Base-by-base conservation (phyloP, 2,888 invertebrate species). In the Dichetophora obliterata region DNA sequence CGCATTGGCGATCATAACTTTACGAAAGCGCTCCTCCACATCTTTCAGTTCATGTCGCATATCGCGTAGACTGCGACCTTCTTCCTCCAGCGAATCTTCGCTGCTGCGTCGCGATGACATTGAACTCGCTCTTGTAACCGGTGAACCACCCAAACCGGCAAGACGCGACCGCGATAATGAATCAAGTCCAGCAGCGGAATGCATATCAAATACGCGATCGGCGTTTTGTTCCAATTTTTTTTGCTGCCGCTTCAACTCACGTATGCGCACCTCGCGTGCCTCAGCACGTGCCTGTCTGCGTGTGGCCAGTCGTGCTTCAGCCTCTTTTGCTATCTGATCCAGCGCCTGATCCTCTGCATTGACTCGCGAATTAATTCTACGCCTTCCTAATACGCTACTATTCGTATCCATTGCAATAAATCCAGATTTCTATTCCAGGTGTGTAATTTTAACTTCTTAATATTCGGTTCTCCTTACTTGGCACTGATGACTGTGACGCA, bases 1-100 rank as follows among this genome's bases (percentile, higher is more conserved):
- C 82, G 98, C 99, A 91, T 98, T 99, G 81, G 97, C 94, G 88
- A 99, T 96, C 99, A 99, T 99, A 78, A 98, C 98, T 90, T 97
- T 98, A 80, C 98, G 94, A 91, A 98, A 98, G 89, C 98, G 97
- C 88, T 99, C 99, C 89, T 99, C 98, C 71, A 98, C 93, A 86
- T 98, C 98, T 89, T 89, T 89, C 66, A 90, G 85, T 76, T 90
- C 90, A 81, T 88, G 88, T 79, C 88, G 86, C 75, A 90, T 86
- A 83, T 90, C 89, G 72, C 89, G 96, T 87, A 95, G 92, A 84
- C 94, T 91, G 86, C 93, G 94, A 78, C 94, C 93, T n/a, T 68
- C 68, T 22, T 68, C 24, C 43, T 69, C 16, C 52, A 69, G n/a
- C 6, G 31, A 50, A n/a, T 52, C 50, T 88, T 97, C 96, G 61